phyloP scores from a whole-genome alignment of 2,113 vertebrate species.

The Oryzias melastigma region DNA sequence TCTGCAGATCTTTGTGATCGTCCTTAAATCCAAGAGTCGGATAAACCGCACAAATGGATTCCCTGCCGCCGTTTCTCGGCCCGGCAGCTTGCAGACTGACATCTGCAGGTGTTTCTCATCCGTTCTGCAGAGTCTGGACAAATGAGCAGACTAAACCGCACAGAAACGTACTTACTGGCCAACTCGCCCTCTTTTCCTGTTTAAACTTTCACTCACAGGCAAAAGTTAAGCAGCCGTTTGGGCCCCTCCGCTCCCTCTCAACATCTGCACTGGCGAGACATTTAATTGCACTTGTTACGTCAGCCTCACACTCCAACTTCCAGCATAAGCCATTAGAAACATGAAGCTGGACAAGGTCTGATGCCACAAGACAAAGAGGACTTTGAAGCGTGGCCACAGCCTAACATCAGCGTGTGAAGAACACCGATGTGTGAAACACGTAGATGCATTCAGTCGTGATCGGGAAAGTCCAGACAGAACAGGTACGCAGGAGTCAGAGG shows the following conservation, averaged over 20 bases:
- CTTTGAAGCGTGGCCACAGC: slow-evolving; percentile 30
- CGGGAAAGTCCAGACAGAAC: neutral
- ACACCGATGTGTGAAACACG: slow-evolving; percentile 1
- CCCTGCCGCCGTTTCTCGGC: too few species aligned
- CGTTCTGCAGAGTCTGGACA: neutral
- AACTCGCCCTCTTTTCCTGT: slow-evolving; percentile 18
- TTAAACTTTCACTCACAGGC: slow-evolving; percentile 15
- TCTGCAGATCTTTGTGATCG: too few species aligned
- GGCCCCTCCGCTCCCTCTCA: neutral
- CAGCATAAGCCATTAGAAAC: slow-evolving; percentile 49
- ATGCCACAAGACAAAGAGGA: slow-evolving; percentile 50
- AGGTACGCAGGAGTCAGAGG: neutral
- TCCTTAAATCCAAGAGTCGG: too few species aligned
- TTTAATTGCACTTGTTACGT: slow-evolving; percentile 53
- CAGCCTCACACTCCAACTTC: slow-evolving; percentile 33
- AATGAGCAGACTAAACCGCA: neutral
- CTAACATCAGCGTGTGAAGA: neutral
- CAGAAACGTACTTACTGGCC: slow-evolving; percentile 6
- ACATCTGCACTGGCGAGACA: slow-evolving; percentile 59
- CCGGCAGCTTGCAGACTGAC: neutral
- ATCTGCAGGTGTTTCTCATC: neutral
- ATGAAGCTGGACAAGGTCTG: slow-evolving; percentile 35
- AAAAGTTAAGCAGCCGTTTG: neutral
- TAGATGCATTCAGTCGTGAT: neutral
- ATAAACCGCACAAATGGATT: too few species aligned